Base-by-base conservation (phyloP, 2,113 vertebrate genomes). In the Phalacrocorax carbo region DNA sequence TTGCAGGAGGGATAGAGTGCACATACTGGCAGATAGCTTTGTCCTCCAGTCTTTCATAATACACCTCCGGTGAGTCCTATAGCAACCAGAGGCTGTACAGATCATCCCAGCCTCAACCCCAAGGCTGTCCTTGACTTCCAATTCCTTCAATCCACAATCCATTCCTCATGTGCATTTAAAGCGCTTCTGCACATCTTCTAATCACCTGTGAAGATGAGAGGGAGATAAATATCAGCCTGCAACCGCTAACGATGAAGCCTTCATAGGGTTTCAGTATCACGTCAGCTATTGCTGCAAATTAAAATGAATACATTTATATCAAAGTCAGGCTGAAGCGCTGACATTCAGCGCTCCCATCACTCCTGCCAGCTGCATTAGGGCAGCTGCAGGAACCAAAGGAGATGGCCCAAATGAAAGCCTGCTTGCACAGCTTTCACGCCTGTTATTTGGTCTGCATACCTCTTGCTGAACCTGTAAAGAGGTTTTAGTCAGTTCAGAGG, bases 11-110 rank as follows among this genome's bases (percentile, higher is more conserved):
- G 36, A n/a, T 1, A 13, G 16, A 36, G 15, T 22, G 34, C 13
- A 4, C 0, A 0, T 25, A 8, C 14, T 27, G 23, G 52, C 52
- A 84, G 73, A 44, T 4, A 64, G 15, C 16, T 27, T 44, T 73
- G 48, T 18, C 57, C 54, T 86, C 60, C 34, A 9, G 14, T 8
- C 51, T 42, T 64, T 51, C 30, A 8, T 5, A 5, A 11, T 32
- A 49, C 2, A 2, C 32, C 27, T 57, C 72, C 58, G 11, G 25
- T n/a, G 26, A 26, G 29, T 61, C 26, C 77, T 48, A 64, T 40
- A 73, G 30, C 40, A 79, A 16, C 13, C 54, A 70, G 55, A 21
- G n/a, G 5, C 51, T 79, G 32, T 4, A 27, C 26, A 51, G 78
- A 18, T 18, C 2, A 2, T 29, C 20, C 32, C 60, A 88, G 44